Evolutionary conservation across 1,140 invertebrate genomes (phyloP).

Genomic region (Hydropsyche tenuis): DNA sequence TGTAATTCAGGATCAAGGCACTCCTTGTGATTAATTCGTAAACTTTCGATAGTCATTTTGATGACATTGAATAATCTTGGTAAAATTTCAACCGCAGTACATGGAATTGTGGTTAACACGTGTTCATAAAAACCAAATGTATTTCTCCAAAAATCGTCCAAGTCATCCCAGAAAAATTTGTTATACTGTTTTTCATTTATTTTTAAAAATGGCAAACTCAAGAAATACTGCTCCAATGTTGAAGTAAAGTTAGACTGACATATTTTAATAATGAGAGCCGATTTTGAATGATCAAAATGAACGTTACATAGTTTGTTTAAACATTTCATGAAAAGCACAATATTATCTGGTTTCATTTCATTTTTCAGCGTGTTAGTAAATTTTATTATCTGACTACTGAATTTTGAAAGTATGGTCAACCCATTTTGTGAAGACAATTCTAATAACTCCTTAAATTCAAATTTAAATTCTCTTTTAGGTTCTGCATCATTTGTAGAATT

Average conservation of each 20-base stretch:
- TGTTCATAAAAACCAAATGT: neutral
- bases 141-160: conserved; percentile 7
- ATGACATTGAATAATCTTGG: neutral
- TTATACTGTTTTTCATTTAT: neutral
- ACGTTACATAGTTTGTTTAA: neutral
- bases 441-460: neutral
- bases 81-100: neutral
- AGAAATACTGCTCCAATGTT: neutral
- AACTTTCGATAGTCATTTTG: neutral
- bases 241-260: neutral
- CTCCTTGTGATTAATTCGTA: neutral
- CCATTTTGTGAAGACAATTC: neutral
- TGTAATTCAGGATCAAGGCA: neutral
- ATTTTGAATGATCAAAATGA: conserved; percentile 1
- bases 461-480: neutral
- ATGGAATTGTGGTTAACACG: neutral
- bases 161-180: conserved; percentile 20
- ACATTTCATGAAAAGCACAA: conserved; percentile 16
- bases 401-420: neutral
- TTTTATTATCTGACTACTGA: neutral
- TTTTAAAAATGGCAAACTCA: conserved; percentile 11
- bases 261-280: neutral
- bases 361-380: neutral
- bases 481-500: too few relatives aligned
- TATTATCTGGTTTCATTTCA: neutral